A percentile compares a stretch with the other conserved stretches of the same genome.
phyloP scores from a whole-genome alignment of 23 tunicate species.

The Halocynthia roretzi region DNA sequence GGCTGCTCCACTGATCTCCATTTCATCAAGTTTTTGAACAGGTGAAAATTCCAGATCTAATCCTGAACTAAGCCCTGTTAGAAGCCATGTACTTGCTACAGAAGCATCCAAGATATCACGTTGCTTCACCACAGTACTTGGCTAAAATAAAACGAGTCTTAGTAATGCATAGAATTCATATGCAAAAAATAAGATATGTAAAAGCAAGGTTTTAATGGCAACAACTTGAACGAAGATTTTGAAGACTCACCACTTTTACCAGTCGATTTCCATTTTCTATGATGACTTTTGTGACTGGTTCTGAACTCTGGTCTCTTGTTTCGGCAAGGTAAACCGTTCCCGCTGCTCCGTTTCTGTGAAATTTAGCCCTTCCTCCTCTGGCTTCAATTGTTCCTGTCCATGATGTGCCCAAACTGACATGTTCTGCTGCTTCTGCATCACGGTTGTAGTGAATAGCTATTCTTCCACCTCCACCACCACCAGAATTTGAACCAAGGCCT shows the following conservation, averaged over 20 bases:
- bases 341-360: slow-evolving; percentile 9
- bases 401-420: background rate
- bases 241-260: too few relatives aligned
- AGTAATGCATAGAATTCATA: background rate
- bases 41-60: background rate
- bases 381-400: slow-evolving; percentile 17
- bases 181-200: too few relatives aligned
- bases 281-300: too few relatives aligned
- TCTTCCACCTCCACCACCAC: slow-evolving; percentile 32
- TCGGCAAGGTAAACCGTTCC: slow-evolving; percentile 23
- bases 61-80: slow-evolving; percentile 3
- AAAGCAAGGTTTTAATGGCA: too few relatives aligned
- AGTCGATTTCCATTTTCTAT: too few relatives aligned
- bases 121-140: background rate
- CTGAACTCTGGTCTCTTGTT: background rate
- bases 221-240: too few relatives aligned
- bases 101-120: slow-evolving; percentile 14
- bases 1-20: slow-evolving; percentile 19
- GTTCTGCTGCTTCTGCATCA: background rate
- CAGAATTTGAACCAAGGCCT: background rate
- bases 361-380: slow-evolving; percentile 10
- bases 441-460: slow-evolving; percentile 17
- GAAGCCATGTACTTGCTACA: slow-evolving; percentile 18
- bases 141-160: background rate
- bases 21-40: slow-evolving; percentile 2